phyloP scores from a whole-genome alignment of 2,113 vertebrate genomes.

The Heliornis fulica region DNA sequence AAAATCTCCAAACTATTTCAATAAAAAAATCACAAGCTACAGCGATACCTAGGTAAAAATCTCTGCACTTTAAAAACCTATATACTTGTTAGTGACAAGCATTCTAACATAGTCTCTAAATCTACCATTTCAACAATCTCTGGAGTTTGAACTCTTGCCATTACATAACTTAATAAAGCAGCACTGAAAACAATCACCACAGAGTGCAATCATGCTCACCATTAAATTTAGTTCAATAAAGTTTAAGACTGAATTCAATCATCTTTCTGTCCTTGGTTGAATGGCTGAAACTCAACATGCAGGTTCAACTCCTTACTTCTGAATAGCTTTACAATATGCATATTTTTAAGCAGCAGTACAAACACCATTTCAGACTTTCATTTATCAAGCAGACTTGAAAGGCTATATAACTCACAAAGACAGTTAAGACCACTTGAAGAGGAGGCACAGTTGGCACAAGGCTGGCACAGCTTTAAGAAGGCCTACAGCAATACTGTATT shows the following conservation, averaged over 20 bases:
- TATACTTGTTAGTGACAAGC: slow-evolving; percentile 64
- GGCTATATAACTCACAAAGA: slow-evolving; percentile 27
- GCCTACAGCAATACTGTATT: neutral
- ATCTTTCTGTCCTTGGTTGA: slow-evolving; percentile 65
- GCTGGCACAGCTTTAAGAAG: neutral
- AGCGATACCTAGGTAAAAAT: slow-evolving; percentile 57
- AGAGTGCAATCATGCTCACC: slow-evolving; percentile 55
- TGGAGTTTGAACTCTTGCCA: slow-evolving; percentile 69
- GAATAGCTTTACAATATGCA: slow-evolving; percentile 38
- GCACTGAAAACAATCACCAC: slow-evolving; percentile 74
- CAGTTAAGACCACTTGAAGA: slow-evolving; percentile 37
- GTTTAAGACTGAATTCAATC: slow-evolving; percentile 70
- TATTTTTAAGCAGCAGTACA: slow-evolving; percentile 55
- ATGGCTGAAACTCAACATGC: slow-evolving; percentile 34
- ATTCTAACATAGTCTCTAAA: slow-evolving; percentile 62
- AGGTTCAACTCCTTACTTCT: slow-evolving; percentile 38
- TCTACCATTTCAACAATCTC: slow-evolving; percentile 68
- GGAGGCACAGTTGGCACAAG: slow-evolving; percentile 27
- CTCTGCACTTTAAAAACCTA: slow-evolving; percentile 54
- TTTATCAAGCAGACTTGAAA: slow-evolving; percentile 47
- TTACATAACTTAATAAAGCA: slow-evolving; percentile 78
- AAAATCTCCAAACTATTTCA: slow-evolving; percentile 76
- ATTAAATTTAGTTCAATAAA: slow-evolving; percentile 72
- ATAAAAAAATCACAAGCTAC: slow-evolving; percentile 63
- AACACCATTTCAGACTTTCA: slow-evolving; percentile 55